These are phyloP conservation scores for Sebastes alutus DNA, from an alignment of 2,797 vertebrate species.

Conservation along the genomic window DNA sequence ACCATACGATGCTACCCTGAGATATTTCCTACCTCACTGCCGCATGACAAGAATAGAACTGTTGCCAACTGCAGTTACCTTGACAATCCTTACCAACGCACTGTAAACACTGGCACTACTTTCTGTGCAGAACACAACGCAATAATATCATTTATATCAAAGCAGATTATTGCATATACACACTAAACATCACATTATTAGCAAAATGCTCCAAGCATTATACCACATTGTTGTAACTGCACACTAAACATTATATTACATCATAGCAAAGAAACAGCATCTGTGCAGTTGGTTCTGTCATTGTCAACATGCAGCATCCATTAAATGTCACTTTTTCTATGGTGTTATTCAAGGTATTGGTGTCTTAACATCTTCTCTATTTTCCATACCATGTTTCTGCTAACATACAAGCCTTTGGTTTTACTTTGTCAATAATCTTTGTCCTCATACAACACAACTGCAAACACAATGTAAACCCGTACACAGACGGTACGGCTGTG, in stretches of 20 bases:
- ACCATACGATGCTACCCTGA: constrained; percentile 53
- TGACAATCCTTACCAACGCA: constrained; percentile 55
- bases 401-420: neutral
- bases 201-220: neutral
- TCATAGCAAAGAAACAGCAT: neutral
- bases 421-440: constrained; percentile 17
- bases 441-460: constrained; percentile 6
- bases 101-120: constrained; percentile 31
- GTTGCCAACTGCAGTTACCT: constrained; percentile 67
- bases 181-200: neutral
- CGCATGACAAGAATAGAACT: constrained; percentile 64
- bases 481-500: constrained; percentile 10
- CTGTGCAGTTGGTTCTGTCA: neutral
- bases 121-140: constrained; percentile 22
- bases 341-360: too few relatives aligned
- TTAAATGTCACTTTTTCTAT: neutral
- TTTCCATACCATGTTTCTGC: neutral
- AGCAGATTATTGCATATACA: neutral
- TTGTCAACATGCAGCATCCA: neutral
- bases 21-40: constrained; percentile 63
- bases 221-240: neutral
- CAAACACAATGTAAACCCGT: constrained; percentile 13
- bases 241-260: neutral
- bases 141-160: neutral
- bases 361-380: neutral